Percentiles rank a stretch among this genome's conserved stretches.
Evolutionary conservation across 2,797 vertebrate species (phyloP).

Genomic region (Spea hammondii): DNA sequence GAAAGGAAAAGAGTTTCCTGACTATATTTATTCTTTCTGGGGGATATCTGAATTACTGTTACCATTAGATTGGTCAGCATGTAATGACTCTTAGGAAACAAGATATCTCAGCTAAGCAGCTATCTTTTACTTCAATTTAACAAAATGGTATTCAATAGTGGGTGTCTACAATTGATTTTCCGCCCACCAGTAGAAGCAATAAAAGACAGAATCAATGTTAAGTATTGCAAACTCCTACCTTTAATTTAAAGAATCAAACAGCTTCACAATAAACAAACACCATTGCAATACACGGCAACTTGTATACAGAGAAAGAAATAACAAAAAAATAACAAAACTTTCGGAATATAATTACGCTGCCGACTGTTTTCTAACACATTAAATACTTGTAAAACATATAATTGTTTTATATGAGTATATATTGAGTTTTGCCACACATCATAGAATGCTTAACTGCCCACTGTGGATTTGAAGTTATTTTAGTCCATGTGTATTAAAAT

Average conservation of each 20-base stretch:
- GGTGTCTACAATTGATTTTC: conserved; percentile 61
- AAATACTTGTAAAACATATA: too few species aligned
- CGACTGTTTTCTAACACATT: too few species aligned
- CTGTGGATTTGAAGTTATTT: too few species aligned
- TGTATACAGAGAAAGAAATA: not conserved
- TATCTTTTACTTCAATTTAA: conserved; percentile 53
- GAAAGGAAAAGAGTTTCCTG: not conserved
- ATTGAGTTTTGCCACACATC: too few species aligned
- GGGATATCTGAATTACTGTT: conserved; percentile 29
- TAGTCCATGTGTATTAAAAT: too few species aligned
- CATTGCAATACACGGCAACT: conserved; percentile 3
- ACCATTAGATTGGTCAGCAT: conserved; percentile 27
- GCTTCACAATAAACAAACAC: conserved; percentile 43
- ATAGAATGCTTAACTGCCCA: too few species aligned
- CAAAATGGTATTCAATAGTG: conserved; percentile 52
- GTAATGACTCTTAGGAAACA: conserved; percentile 41
- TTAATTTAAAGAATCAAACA: conserved; percentile 49
- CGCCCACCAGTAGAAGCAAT: conserved; percentile 53
- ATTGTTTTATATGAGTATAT: too few species aligned
- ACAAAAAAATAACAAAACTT: conserved; percentile 14
- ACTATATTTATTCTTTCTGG: not conserved
- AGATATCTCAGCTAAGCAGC: conserved; percentile 45
- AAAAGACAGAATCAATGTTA: conserved; percentile 55
- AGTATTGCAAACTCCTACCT: conserved; percentile 48
- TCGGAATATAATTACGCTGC: not conserved